Evolutionary conservation across 2,113 vertebrate species (phyloP).

Genomic region (Anas platyrhynchos): DNA sequence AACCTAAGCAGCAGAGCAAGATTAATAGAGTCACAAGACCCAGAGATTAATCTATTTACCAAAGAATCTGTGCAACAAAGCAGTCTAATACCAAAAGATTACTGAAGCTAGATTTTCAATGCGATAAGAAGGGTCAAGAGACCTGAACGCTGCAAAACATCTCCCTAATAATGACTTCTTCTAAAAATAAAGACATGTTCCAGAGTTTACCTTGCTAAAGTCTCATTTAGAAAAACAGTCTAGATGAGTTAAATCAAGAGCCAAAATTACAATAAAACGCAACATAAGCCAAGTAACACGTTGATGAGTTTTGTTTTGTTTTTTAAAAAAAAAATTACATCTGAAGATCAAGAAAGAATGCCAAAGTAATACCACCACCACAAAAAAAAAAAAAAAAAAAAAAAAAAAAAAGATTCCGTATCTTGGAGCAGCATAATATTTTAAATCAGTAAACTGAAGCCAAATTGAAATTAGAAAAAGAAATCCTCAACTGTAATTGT

Average conservation of each 20-base stretch:
- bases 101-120: conserved; percentile 41
- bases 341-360: neutral
- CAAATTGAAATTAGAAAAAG: neutral
- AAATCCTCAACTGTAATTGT: neutral
- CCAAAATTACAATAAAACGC: neutral
- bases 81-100: conserved; percentile 55
- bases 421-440: neutral
- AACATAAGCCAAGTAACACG: neutral
- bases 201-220: neutral
- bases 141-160: conserved; percentile 8
- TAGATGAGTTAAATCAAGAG: neutral
- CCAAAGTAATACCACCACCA: neutral
- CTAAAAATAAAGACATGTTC: neutral
- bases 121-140: conserved; percentile 34
- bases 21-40: conserved; percentile 69
- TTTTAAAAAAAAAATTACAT: neutral
- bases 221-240: neutral
- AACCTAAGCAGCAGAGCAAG: conserved; percentile 53
- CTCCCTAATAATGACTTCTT: conserved; percentile 28
- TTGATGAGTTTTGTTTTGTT: neutral
- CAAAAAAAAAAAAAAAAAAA: neutral
- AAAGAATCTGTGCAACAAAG: conserved; percentile 50
- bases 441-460: neutral
- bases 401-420: neutral
- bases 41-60: conserved; percentile 65